These are phyloP conservation scores for Gambusia yucatana DNA, from an alignment of 2,797 vertebrate species.

Conservation along the genomic window DNA sequence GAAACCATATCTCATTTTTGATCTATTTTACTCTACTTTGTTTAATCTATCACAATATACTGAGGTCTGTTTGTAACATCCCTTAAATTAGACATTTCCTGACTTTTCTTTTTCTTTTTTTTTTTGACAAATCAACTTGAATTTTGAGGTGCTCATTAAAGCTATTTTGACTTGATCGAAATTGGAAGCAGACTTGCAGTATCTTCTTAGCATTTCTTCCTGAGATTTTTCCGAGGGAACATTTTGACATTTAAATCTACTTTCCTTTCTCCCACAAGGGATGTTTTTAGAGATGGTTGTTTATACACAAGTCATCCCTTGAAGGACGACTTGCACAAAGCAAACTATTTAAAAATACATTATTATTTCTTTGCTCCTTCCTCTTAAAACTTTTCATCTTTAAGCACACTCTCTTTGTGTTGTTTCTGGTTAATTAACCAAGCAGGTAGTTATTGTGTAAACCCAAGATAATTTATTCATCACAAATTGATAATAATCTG, in stretches of 20 bases:
- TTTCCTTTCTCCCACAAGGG: neutral
- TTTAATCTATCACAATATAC: neutral
- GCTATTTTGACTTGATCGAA: neutral
- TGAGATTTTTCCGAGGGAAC: neutral
- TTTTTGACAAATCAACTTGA: neutral
- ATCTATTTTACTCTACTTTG: neutral
- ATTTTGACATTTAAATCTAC: conserved; percentile 1
- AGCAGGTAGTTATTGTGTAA: neutral
- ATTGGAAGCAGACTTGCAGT: neutral
- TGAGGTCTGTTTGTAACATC: neutral
- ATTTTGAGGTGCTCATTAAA: neutral
- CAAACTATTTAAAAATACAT: neutral
- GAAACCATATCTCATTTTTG: neutral
- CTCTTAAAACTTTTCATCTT: neutral
- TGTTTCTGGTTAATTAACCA: neutral
- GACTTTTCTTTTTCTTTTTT: too few species aligned
- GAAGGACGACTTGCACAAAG: neutral
- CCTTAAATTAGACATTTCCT: neutral
- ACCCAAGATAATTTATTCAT: neutral
- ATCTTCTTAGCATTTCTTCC: neutral
- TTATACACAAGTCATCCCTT: neutral
- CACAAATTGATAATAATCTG: neutral
- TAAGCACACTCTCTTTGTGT: neutral
- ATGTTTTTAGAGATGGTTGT: neutral
- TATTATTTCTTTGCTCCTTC: neutral